Evolutionary conservation across 2,797 vertebrate genomes (phyloP), one percentile per base, ranked within the genome.

Genomic region (Cephalopachus bancanus): DNA sequence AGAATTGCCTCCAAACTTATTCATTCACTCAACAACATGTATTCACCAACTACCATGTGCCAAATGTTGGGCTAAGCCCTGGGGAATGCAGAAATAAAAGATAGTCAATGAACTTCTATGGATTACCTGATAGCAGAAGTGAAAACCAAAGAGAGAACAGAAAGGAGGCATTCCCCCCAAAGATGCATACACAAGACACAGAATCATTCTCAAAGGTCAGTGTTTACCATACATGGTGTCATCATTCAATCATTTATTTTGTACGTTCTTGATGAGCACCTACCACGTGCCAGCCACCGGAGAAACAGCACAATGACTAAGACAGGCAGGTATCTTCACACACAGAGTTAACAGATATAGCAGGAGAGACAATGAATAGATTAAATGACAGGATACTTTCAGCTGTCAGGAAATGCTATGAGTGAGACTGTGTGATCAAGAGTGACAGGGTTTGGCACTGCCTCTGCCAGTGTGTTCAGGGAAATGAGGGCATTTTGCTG

Each of bases 61-160:
- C 55, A 93, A 79, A 83, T 44, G 10, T 72, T 90, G 51, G n/a
- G 4, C 26, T 71, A 71, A 92, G 14, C 26, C 44, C 49, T 83
- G 4, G 9, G 59, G 53, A 91, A 93, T 71, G 16, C 19, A 95
- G 65, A 83, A 96, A 37, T 44, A 24, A 83, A 95, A 71, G 30
- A 59, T 1, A 76, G 72, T 14, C 55, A 75, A 11, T 9, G 83
- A 71, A 59, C 15, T 76, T 1, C 12, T n/a, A 22, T 44, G 17
- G 53, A 19, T 64, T 75, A 26, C 12, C 69, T 85, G 19, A 57
- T 30, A 89, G 37, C 69, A 76, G n/a, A 87, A 20, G 19, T 59
- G 9, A 78, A 24, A 81, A 57, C 17, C 51, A 80, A n/a, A 91
- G 26, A 67, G 22, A 85, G 28, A 81, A 71, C 0, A 65, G 71